These are phyloP conservation scores for Bergia puertoricense DNA, from an alignment of 92 coral and sea anemone genomes.

Conservation along the genomic window DNA sequence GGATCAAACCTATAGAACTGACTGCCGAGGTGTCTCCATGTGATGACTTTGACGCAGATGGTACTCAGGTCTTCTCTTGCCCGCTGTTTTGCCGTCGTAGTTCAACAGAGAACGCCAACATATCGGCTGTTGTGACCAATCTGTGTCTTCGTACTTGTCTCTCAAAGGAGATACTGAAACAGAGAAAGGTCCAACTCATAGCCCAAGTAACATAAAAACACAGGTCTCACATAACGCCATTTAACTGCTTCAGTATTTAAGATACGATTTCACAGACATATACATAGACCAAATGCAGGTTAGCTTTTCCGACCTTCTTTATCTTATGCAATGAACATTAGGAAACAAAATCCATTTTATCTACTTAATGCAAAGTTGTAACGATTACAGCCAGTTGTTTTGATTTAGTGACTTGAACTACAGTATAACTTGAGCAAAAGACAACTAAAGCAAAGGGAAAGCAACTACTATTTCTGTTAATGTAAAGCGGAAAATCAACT, in stretches of 20 bases:
- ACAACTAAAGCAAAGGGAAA: too few species aligned
- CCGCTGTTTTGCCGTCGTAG: constrained; percentile 53
- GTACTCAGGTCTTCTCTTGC: constrained; percentile 59
- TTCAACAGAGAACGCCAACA: background rate
- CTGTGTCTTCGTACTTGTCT: constrained; percentile 61
- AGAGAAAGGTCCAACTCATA: constrained; percentile 52
- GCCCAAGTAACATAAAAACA: background rate
- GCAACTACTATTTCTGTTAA: too few species aligned
- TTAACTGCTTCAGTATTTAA: background rate
- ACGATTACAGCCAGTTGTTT: too few species aligned
- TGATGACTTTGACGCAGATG: constrained; percentile 34
- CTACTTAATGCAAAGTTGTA: too few species aligned
- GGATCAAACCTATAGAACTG: constrained; percentile 58
- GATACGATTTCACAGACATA: background rate
- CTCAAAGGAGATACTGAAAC: constrained; percentile 42
- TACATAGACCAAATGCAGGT: background rate
- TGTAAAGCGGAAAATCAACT: too few species aligned
- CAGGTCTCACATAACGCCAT: background rate
- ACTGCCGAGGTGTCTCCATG: constrained; percentile 32
- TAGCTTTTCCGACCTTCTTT: too few species aligned
- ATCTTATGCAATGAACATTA: too few species aligned
- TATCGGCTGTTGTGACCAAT: constrained; percentile 46
- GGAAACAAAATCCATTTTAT: too few species aligned
- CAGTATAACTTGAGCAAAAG: too few species aligned
- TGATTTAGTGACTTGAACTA: too few species aligned